Evolutionary conservation across 92 coral and sea anemone genomes (phyloP), one percentile per base, ranked within the genome.

Genomic region (Phenganax stokvisi): DNA sequence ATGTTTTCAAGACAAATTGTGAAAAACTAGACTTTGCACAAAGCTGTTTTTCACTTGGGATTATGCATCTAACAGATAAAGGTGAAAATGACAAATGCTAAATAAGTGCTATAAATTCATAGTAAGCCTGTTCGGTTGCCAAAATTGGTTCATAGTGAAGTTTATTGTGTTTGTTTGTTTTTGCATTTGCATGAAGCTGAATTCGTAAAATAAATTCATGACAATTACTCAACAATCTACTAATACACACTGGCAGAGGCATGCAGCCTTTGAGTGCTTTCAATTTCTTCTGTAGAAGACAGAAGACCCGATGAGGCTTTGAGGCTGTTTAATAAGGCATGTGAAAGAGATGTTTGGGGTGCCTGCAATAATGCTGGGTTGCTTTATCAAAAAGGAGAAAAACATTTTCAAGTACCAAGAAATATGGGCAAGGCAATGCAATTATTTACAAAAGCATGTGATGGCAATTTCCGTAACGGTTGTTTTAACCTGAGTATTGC

Each of bases 321-420:
- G 83, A 83, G 89, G 51, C 86, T 91, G 57, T 96, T 90, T 78
- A 89, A 81, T 82, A 89, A 84, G 71, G 96, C 96, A 1, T 96
- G 99, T 56, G 85, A 90, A 0, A 89, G 80, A 12, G 77, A 89
- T 56, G 86, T 88, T 9, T 65, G 91, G 6, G 99, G 99, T 13
- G 99, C 99, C 7, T 96, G 99, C 63, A 92, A 92, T 54, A 96
- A 96, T 86, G 99, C 96, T 47, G 99, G 99, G 16, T 85, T 96
- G 16, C 86, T 90, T 12, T 96, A 96, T 73, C 99, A 96, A 84
- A 96, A 87, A 85, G 99, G 99, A 73, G 81, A 90, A n/a, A 83
- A 90, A 68, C 88, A 88, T 29, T 84, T 90, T 5, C 80, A 86
- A 52, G 78, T 89, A 51, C 81, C 89, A 71, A 86, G 87, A 83